phyloP scores from a whole-genome alignment of 2,888 invertebrate species.

The Diogma glabrata region DNA sequence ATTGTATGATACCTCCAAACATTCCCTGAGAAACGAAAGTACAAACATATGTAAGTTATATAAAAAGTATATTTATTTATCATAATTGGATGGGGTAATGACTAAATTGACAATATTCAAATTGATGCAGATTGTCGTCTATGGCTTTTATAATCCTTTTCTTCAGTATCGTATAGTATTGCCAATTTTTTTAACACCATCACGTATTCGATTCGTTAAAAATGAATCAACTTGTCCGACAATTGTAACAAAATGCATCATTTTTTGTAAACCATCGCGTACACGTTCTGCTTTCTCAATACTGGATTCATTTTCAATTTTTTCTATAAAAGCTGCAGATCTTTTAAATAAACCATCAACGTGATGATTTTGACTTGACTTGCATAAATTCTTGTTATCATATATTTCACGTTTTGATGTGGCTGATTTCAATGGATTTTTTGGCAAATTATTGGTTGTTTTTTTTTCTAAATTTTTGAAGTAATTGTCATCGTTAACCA shows the following conservation, averaged over 20 bases:
- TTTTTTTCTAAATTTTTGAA: not conserved
- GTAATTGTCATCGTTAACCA: conserved; percentile 4
- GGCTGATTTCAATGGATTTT: not conserved
- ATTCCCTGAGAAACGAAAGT: too few relatives aligned
- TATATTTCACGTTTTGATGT: not conserved
- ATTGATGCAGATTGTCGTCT: too few relatives aligned
- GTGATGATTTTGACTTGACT: too few relatives aligned
- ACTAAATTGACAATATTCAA: too few relatives aligned
- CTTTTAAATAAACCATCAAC: too few relatives aligned
- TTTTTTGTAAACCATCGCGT: conserved; percentile 38
- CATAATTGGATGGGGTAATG: too few relatives aligned
- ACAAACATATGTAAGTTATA: too few relatives aligned
- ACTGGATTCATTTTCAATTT: conserved; percentile 13
- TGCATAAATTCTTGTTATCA: not conserved
- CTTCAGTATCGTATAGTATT: conserved; percentile 32
- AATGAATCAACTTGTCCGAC: conserved; percentile 41
- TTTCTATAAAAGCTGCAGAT: conserved; percentile 8
- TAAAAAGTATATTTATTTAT: too few relatives aligned
- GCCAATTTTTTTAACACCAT: conserved; percentile 36
- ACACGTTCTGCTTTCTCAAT: conserved; percentile 32
- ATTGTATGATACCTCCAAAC: too few relatives aligned
- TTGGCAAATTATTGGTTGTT: not conserved
- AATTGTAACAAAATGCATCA: conserved; percentile 39
- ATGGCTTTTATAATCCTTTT: conserved; percentile 9
- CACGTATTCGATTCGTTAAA: conserved; percentile 36